Evolutionary conservation across 2,113 vertebrate species (phyloP).

Genomic region (Grammomys surdaster): DNA sequence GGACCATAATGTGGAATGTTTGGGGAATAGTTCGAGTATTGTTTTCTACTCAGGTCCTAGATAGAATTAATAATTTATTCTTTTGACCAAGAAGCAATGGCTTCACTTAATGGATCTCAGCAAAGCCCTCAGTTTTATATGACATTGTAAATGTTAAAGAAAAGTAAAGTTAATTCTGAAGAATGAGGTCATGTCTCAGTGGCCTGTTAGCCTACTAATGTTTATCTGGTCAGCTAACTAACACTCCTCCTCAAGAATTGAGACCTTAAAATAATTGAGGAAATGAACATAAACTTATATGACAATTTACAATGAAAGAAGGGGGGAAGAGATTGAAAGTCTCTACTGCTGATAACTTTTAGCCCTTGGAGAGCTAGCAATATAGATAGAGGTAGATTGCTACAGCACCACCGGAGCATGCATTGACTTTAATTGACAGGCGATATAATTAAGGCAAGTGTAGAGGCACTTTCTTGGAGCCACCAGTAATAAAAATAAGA

Average conservation of each 20-base stretch:
- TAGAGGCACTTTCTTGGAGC: no score
- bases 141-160: background rate
- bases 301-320: background rate
- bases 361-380: background rate
- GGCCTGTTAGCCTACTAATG: background rate
- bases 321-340: background rate
- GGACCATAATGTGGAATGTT: background rate
- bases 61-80: background rate
- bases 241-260: background rate
- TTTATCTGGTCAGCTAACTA: background rate
- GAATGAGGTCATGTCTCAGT: background rate
- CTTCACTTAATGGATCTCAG: background rate
- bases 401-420: background rate
- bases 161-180: background rate
- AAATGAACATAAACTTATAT: background rate
- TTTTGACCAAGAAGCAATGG: background rate
- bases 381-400: background rate
- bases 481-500: no score
- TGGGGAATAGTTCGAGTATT: background rate
- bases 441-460: background rate
- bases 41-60: background rate
- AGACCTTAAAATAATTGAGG: background rate
- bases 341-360: background rate
- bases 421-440: background rate
- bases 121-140: background rate